Percentiles rank a stretch among this genome's conserved stretches.
phyloP scores from a whole-genome alignment of 1,140 invertebrate species.

The Paraescarpia echinospica region DNA sequence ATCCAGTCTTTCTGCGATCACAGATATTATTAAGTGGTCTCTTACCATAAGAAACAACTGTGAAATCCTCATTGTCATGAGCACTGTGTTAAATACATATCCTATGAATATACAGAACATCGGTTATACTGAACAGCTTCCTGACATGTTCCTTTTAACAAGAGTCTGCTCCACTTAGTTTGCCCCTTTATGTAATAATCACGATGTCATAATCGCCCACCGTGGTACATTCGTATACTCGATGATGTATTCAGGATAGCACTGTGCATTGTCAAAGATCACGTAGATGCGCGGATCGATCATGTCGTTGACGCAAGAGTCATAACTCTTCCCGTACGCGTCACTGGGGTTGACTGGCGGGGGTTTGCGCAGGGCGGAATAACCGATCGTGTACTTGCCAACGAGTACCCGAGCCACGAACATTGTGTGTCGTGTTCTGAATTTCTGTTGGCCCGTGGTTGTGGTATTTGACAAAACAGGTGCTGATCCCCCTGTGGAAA shows the following conservation, averaged over 20 bases:
- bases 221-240: conserved; percentile 34
- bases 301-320: conserved; percentile 44
- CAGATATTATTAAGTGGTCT: background rate
- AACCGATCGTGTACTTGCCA: conserved; percentile 39
- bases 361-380: conserved; percentile 35
- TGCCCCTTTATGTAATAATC: no score
- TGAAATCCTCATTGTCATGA: no score
- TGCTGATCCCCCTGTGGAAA: background rate
- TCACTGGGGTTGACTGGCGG: conserved; percentile 35
- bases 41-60: no score
- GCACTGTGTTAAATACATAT: no score
- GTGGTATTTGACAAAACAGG: background rate
- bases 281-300: conserved; percentile 41
- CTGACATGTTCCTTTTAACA: no score
- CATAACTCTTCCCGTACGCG: conserved; percentile 30
- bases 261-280: conserved; percentile 44
- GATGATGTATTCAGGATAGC: conserved; percentile 46
- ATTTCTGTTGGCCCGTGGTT: background rate
- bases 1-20: background rate
- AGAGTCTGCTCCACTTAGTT: no score
- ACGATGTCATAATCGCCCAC: background rate
- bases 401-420: conserved; percentile 45
- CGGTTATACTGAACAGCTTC: no score
- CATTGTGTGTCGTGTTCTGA: conserved; percentile 32
- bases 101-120: no score